A percentile compares a stretch with the other conserved stretches of the same genome.
Evolutionary conservation across 2,113 vertebrate genomes (phyloP).

Genomic region (Dasyornis broadbenti): DNA sequence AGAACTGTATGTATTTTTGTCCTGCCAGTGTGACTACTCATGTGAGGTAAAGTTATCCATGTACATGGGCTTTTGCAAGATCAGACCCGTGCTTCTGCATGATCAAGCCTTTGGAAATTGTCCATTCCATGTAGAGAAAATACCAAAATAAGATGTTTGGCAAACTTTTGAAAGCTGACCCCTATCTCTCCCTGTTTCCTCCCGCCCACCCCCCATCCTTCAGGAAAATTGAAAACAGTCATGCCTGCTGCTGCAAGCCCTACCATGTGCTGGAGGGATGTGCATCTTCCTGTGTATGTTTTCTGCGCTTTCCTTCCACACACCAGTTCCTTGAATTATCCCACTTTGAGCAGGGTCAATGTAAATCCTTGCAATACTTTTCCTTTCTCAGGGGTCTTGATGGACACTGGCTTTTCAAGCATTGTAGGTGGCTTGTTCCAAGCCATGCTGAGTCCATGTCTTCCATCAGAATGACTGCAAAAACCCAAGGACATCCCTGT

Average conservation of each 20-base stretch:
- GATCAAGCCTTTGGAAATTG: not conserved
- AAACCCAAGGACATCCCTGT: not conserved
- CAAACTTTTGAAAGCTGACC: slow-evolving; percentile 16
- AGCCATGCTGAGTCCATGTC: not conserved
- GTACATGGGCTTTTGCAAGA: not conserved
- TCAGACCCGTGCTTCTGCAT: not conserved
- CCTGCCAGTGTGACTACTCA: not conserved
- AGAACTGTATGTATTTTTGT: slow-evolving; percentile 17
- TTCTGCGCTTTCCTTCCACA: not conserved
- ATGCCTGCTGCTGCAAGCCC: not conserved
- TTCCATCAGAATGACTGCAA: not conserved
- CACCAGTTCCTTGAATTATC: not conserved
- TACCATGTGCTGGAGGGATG: not conserved
- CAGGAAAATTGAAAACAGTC: slow-evolving; percentile 5
- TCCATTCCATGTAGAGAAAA: not conserved
- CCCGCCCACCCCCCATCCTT: not conserved
- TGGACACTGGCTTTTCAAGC: not conserved
- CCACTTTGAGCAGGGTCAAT: not conserved
- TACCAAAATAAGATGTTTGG: not conserved
- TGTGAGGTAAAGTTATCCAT: not conserved
- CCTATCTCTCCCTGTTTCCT: not conserved
- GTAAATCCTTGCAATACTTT: not conserved
- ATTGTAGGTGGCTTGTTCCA: not conserved
- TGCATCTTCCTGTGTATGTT: not conserved
- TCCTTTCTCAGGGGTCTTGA: not conserved